A percentile compares a stretch with the other conserved stretches of the same genome.
These are phyloP conservation scores for Myiotriccus ornatus DNA, from an alignment of 2,797 vertebrate genomes.

Conservation along the genomic window DNA sequence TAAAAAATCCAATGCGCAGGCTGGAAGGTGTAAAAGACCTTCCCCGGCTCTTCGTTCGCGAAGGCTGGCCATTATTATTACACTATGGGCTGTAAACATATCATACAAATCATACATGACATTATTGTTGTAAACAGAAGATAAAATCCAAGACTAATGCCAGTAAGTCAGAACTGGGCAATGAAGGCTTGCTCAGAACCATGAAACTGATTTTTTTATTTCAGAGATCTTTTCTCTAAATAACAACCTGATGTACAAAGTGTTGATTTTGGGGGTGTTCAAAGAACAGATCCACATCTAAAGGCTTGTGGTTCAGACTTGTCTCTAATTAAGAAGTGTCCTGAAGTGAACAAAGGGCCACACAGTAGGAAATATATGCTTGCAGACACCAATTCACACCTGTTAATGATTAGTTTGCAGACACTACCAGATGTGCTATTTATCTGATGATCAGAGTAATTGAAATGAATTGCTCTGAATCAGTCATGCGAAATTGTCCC, in stretches of 20 bases:
- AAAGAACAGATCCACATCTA: constrained; percentile 56
- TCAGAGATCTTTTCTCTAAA: neutral
- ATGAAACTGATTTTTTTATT: neutral
- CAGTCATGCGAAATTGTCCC: constrained; percentile 44
- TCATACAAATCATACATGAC: neutral
- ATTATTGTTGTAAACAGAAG: neutral
- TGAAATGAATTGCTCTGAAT: constrained; percentile 68
- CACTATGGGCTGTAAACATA: neutral
- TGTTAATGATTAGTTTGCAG: constrained; percentile 69
- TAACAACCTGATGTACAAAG: constrained; percentile 1
- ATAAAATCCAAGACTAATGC: neutral
- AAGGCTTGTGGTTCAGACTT: constrained; percentile 28
- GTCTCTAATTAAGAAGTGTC: constrained; percentile 66
- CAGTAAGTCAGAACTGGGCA: neutral
- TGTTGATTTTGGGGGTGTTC: constrained; percentile 49
- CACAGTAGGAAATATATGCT: constrained; percentile 55
- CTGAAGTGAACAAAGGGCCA: constrained; percentile 65
- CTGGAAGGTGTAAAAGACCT: too few relatives aligned
- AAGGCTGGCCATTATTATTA: too few relatives aligned
- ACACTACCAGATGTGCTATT: constrained; percentile 65
- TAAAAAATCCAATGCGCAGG: too few relatives aligned
- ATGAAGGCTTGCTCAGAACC: neutral
- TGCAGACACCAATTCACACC: constrained; percentile 66
- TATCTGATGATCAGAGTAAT: constrained; percentile 68
- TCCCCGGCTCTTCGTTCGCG: too few relatives aligned